phyloP scores from a whole-genome alignment of 2,888 invertebrate species.

The Catocala fraxini region DNA sequence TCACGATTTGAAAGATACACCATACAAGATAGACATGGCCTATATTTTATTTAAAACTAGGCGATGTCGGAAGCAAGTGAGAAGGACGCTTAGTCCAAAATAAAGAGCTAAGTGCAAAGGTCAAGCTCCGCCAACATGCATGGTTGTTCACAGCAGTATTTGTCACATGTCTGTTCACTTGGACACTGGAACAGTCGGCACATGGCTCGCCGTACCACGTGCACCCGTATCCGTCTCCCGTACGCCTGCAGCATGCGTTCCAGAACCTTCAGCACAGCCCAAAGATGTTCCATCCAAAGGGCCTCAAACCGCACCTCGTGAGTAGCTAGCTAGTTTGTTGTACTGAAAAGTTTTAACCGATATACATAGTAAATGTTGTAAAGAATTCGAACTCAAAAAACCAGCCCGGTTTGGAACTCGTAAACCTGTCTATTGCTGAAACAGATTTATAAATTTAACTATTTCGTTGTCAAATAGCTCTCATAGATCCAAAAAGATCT shows the following conservation, averaged over 20 bases:
- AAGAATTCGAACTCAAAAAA: too few species aligned
- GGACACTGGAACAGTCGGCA: constrained; percentile 76
- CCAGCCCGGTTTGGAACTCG: too few species aligned
- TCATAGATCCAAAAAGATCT: not conserved
- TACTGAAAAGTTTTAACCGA: not conserved
- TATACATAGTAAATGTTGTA: not conserved
- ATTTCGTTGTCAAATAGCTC: too few species aligned
- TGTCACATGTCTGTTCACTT: constrained; percentile 83
- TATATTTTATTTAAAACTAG: too few species aligned
- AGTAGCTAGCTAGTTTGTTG: constrained; percentile 57
- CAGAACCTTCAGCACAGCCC: constrained; percentile 83
- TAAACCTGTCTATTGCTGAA: too few species aligned
- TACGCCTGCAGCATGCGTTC: constrained; percentile 89
- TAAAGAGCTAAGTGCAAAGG: not conserved
- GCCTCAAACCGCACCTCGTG: constrained; percentile 87
- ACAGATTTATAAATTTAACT: too few species aligned
- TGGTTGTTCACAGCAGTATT: constrained; percentile 79
- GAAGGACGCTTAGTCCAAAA: too few species aligned
- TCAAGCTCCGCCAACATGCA: constrained; percentile 49
- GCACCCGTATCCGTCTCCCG: constrained; percentile 90
- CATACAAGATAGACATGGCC: too few species aligned
- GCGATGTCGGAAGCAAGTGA: too few species aligned
- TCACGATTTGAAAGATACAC: too few species aligned
- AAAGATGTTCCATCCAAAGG: constrained; percentile 89
- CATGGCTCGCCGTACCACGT: constrained; percentile 92